Base-by-base conservation (phyloP, 2,888 invertebrate species). In the Heliconius sara region DNA sequence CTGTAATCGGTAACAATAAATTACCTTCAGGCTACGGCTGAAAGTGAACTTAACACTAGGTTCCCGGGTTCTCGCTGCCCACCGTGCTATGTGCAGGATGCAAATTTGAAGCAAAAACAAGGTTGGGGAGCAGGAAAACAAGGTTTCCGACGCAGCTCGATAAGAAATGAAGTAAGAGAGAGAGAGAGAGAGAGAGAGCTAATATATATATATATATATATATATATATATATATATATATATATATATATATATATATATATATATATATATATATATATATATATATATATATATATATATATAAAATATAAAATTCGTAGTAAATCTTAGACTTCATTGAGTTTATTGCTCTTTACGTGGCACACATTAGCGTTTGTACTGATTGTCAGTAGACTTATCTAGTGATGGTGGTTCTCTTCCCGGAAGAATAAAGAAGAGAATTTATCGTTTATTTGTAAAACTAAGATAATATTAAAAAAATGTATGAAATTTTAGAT, bases 321-420 rank as follows among this genome's bases (percentile, higher is more conserved):
- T 25, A n/a, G 22, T 39, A 4, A 68, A 68, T n/a, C 12, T 39
- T 13, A 10, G 12, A 68, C 39, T n/a, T 43, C n/a, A 68, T 68
- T n/a, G 12, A 68, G 30, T 66, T 39, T 39, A 67, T n/a, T n/a
- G 68, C 39, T 68, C n/a, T 66, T 66, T 39, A 67, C 22, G 39
- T 68, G 39, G 39, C 12, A 43, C n/a, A n/a, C 6, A 39, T n/a
- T 39, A 39, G 12, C 22, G 6, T 68, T 68, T 39, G 39, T 25
- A 68, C 22, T 68, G 67, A 67, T 39, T 67, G 34, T 67, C 34
- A n/a, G 22, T 9, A 39, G 39, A 68, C 39, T 39, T 39, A 68
- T 68, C 13, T 68, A n/a, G 68, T n/a, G 67, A 39, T 13, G 12
- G n/a, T 43, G n/a, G 43, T 68, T 39, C 6, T 68, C 43, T 63